Conservation (phyloP, 1,140 invertebrate species). For the Capitella teleta region DNA sequence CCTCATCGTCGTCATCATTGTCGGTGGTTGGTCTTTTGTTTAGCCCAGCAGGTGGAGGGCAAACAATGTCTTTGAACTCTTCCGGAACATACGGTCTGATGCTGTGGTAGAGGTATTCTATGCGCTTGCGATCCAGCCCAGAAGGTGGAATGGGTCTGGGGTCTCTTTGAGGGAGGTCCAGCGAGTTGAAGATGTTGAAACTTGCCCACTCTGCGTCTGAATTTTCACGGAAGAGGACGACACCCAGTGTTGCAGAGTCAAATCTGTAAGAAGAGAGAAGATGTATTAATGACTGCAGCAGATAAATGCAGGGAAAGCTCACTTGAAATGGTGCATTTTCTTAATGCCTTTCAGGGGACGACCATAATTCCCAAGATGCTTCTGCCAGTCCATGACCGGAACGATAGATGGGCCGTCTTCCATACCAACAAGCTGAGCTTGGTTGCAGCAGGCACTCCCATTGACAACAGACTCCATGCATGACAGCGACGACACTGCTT, state of each 20-base stretch:
- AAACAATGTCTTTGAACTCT: too few species aligned
- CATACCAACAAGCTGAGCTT: neutral
- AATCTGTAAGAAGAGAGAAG: neutral
- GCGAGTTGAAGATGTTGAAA: neutral
- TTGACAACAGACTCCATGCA: neutral
- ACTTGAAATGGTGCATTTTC: slow-evolving; percentile 1
- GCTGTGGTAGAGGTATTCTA: too few species aligned
- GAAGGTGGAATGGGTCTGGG: neutral
- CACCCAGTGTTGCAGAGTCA: neutral
- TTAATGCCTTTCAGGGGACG: neutral
- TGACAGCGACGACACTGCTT: slow-evolving; percentile 1
- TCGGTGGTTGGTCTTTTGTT: too few species aligned
- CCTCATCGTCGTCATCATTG: too few species aligned
- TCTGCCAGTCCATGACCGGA: too few species aligned
- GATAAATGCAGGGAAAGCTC: neutral
- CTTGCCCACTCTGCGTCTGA: neutral
- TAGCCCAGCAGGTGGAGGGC: too few species aligned
- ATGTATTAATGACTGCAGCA: too few species aligned
- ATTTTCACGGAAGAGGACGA: neutral
- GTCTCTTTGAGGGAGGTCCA: neutral
- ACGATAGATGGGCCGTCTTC: slow-evolving; percentile 2
- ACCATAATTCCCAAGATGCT: neutral
- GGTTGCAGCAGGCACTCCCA: neutral
- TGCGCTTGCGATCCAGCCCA: too few species aligned
- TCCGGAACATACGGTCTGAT: too few species aligned